phyloP scores from a whole-genome alignment of 2,888 invertebrate species.

The Caenorhabditis sinica region DNA sequence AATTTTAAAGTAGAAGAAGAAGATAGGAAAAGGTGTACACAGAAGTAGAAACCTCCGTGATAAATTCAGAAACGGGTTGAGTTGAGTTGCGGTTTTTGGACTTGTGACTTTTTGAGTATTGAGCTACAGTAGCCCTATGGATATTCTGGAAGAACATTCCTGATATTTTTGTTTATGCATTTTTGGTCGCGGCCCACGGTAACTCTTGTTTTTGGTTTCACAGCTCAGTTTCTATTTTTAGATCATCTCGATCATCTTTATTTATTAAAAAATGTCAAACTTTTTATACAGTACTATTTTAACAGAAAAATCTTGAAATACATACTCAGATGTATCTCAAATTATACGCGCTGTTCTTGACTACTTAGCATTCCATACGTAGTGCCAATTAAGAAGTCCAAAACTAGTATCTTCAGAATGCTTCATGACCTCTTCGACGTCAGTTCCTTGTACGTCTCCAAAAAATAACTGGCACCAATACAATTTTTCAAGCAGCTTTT shows the following conservation, averaged over 20 bases:
- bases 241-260: not conserved
- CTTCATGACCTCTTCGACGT: not conserved
- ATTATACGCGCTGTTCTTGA: too few relatives aligned
- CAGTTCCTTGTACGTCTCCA: constrained; percentile 5
- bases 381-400: not conserved
- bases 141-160: not conserved
- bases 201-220: not conserved
- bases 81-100: not conserved
- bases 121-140: not conserved
- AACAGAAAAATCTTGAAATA: too few relatives aligned
- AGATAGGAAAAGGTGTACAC: constrained; percentile 14
- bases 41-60: constrained; percentile 25
- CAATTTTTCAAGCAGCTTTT: not conserved
- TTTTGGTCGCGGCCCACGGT: not conserved
- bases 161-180: not conserved
- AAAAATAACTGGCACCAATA: constrained; percentile 1
- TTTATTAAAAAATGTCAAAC: too few relatives aligned
- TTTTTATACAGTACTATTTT: too few relatives aligned
- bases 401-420: not conserved
- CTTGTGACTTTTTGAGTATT: not conserved
- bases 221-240: not conserved
- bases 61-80: constrained; percentile 12
- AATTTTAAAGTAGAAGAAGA: constrained; percentile 16
- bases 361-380: too few relatives aligned
- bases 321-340: too few relatives aligned